phyloP scores from a whole-genome alignment of 2,888 invertebrate genomes.

The Timema podura region DNA sequence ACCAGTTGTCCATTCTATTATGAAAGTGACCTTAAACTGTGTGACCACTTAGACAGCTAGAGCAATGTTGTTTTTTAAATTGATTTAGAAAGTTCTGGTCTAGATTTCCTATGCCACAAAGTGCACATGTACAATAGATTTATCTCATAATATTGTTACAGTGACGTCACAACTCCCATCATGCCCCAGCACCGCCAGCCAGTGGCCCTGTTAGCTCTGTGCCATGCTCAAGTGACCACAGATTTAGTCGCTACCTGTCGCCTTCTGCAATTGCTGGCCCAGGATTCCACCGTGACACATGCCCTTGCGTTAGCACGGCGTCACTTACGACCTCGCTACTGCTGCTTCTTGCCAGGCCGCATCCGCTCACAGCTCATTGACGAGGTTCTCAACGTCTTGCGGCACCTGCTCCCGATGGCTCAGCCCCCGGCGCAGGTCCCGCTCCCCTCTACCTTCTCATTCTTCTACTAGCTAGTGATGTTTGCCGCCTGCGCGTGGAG shows the following conservation, averaged over 20 bases:
- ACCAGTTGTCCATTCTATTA: no score
- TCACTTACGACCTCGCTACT: constrained; percentile 43
- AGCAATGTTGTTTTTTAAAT: no score
- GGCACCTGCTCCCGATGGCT: constrained; percentile 42
- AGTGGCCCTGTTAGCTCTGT: constrained; percentile 42
- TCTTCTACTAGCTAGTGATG: constrained; percentile 44
- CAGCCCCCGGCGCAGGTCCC: constrained; percentile 43
- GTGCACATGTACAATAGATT: no score
- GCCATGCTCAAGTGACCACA: constrained; percentile 44
- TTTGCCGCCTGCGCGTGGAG: constrained; percentile 43
- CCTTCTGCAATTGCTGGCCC: constrained; percentile 43
- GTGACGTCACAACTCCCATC: not conserved
- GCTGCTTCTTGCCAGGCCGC: constrained; percentile 42
- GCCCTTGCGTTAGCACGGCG: constrained; percentile 42
- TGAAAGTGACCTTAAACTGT: no score
- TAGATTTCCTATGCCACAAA: no score
- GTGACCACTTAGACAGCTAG: no score
- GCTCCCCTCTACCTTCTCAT: constrained; percentile 44
- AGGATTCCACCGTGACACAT: constrained; percentile 43
- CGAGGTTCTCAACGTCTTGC: constrained; percentile 43
- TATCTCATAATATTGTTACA: not conserved
- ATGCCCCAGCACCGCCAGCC: constrained; percentile 42
- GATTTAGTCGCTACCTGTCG: constrained; percentile 45
- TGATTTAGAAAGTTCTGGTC: no score
- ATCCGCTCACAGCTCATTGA: constrained; percentile 43